These are phyloP conservation scores for Calameuta idolon DNA, from an alignment of 2,888 invertebrate genomes.

Conservation along the genomic window DNA sequence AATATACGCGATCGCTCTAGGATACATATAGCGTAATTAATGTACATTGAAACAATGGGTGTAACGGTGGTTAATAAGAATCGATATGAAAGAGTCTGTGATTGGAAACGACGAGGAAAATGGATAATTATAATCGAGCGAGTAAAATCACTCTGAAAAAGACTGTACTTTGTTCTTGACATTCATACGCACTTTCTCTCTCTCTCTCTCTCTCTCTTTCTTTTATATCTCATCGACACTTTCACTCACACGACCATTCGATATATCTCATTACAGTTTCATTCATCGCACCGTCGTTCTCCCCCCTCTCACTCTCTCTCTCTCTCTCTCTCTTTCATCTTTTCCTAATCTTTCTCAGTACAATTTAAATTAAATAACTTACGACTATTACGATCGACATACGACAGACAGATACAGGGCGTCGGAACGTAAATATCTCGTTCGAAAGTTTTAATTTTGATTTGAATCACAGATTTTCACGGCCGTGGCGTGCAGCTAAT, in stretches of 20 bases:
- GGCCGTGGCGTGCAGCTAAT: slow-evolving; percentile 10
- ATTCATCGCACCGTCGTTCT: slow-evolving; percentile 9
- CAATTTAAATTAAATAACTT: slow-evolving; percentile 9
- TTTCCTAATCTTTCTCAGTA: slow-evolving; percentile 11
- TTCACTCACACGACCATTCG: no score
- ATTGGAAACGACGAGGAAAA: neutral
- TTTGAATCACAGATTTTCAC: slow-evolving; percentile 36
- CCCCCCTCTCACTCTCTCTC: neutral
- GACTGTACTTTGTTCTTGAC: slow-evolving; percentile 8
- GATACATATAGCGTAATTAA: no score
- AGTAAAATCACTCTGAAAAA: slow-evolving; percentile 18
- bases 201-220: no score
- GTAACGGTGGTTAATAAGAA: no score
- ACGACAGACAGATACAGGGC: slow-evolving; percentile 5
- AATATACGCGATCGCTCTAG: no score
- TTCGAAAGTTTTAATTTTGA: slow-evolving; percentile 29
- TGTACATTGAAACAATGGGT: no score
- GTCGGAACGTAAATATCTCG: slow-evolving; percentile 19
- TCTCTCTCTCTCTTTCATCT: slow-evolving; percentile 5
- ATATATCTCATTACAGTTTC: no score
- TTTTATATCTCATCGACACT: no score
- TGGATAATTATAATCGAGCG: slow-evolving; percentile 11
- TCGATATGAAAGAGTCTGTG: no score
- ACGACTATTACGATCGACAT: slow-evolving; percentile 15
- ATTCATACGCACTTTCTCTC: no score